Evolutionary conservation across 2,888 invertebrate genomes (phyloP).

Genomic region (Nudaria mundana): DNA sequence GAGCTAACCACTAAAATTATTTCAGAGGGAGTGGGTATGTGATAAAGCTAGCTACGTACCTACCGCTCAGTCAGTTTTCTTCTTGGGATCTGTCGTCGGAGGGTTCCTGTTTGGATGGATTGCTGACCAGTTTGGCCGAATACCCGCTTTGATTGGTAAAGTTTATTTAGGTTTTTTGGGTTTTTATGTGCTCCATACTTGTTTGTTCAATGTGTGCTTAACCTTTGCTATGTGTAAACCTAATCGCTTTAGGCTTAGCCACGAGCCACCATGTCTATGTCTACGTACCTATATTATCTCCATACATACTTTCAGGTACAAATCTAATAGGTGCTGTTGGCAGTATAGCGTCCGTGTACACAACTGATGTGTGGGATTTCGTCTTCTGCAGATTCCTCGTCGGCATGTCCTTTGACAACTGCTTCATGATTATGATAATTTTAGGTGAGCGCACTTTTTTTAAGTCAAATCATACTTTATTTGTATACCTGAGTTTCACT

Average conservation of each 20-base stretch:
- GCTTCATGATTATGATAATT: conserved; percentile 94
- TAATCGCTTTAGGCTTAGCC: no score
- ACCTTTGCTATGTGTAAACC: no score
- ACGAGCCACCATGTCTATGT: no score
- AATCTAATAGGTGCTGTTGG: conserved; percentile 85
- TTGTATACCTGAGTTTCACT: no score
- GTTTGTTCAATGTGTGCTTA: no score
- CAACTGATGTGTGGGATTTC: conserved; percentile 87
- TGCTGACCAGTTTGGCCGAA: conserved; percentile 62
- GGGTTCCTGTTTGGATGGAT: conserved; percentile 65
- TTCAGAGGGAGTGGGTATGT: conserved; percentile 67
- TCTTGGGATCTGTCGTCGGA: conserved; percentile 59
- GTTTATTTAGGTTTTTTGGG: no score
- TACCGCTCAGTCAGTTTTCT: conserved; percentile 59
- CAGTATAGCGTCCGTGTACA: conserved; percentile 86
- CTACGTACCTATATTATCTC: no score
- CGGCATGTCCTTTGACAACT: conserved; percentile 93
- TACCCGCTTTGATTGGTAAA: conserved; percentile 31
- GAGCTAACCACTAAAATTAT: no score
- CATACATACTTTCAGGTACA: conserved; percentile 81
- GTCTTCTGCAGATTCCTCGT: conserved; percentile 90
- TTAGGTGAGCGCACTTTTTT: no score
- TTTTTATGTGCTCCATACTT: no score
- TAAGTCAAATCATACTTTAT: no score
- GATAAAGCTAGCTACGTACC: conserved; percentile 53